Percentiles rank a stretch among this genome's conserved stretches.
Evolutionary conservation across 2,888 invertebrate species (phyloP).

Genomic region (Sepiola atlantica): DNA sequence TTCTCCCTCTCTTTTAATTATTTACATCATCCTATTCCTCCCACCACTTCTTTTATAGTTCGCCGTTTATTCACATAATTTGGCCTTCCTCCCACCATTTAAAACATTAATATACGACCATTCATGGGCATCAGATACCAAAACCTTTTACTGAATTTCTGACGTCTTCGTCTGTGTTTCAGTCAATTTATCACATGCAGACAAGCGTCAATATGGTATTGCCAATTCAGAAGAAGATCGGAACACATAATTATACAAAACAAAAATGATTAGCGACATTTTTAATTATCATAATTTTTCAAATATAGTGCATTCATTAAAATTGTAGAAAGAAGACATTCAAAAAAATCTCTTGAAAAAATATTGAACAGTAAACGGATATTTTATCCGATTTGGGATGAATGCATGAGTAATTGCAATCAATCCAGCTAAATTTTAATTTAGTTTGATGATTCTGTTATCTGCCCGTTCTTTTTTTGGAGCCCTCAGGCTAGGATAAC

Average conservation of each 20-base stretch:
- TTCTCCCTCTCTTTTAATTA: no score
- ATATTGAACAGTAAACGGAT: no score
- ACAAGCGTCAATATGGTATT: not conserved
- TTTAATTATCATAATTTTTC: not conserved
- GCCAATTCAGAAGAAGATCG: not conserved
- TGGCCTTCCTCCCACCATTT: no score
- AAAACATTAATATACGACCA: no score
- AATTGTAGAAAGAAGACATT: not conserved
- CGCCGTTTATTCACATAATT: no score
- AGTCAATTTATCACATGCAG: not conserved
- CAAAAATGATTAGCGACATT: not conserved
- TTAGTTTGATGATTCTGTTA: not conserved
- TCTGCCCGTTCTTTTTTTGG: not conserved
- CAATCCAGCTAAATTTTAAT: no score
- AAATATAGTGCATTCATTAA: not conserved
- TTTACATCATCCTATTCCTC: no score
- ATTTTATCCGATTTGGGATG: no score
- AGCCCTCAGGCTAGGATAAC: no score
- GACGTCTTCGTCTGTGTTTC: not conserved
- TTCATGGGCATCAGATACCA: not conserved
- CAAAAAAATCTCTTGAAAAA: not conserved
- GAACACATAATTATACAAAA: not conserved
- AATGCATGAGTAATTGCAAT: no score
- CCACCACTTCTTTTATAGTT: no score
- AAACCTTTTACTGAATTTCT: not conserved